phyloP scores from a whole-genome alignment of 2,113 vertebrate species.

The Laticauda colubrina region DNA sequence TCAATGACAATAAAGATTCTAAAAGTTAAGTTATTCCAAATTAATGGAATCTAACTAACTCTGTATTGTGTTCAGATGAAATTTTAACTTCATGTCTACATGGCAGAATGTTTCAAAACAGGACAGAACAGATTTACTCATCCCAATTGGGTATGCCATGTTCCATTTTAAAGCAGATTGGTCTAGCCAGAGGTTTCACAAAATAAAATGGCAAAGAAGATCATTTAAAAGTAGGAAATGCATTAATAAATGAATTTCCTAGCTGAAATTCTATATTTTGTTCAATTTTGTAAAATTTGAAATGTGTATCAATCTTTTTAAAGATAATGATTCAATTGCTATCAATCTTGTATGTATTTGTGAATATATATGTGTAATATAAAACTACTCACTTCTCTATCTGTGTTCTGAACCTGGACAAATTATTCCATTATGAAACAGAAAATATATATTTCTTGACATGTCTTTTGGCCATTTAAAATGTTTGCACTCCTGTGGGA shows the following conservation, averaged over 20 bases:
- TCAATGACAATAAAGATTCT: neutral
- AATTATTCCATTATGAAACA: slow-evolving; percentile 40
- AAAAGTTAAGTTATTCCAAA: neutral
- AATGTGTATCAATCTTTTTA: neutral
- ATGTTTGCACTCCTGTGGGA: slow-evolving; percentile 23
- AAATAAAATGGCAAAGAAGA: neutral
- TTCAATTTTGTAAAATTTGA: neutral
- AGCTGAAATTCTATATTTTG: neutral
- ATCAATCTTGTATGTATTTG: neutral
- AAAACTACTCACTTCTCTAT: neutral
- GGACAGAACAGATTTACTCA: neutral
- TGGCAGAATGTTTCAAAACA: neutral
- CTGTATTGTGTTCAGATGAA: neutral
- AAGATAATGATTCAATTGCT: neutral
- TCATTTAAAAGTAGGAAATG: neutral
- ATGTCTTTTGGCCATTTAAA: slow-evolving; percentile 46
- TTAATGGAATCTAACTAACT: neutral
- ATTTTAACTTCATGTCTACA: neutral
- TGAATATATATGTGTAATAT: neutral
- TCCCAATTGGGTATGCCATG: neutral
- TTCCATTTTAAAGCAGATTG: neutral
- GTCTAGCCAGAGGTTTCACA: neutral
- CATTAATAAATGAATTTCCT: neutral
- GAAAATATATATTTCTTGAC: slow-evolving; percentile 39
- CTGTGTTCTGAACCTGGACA: slow-evolving; percentile 11